Evolutionary conservation across 2,797 vertebrate species (phyloP), one percentile per base, ranked within the genome.

Genomic region (Notolabrus celidotus): DNA sequence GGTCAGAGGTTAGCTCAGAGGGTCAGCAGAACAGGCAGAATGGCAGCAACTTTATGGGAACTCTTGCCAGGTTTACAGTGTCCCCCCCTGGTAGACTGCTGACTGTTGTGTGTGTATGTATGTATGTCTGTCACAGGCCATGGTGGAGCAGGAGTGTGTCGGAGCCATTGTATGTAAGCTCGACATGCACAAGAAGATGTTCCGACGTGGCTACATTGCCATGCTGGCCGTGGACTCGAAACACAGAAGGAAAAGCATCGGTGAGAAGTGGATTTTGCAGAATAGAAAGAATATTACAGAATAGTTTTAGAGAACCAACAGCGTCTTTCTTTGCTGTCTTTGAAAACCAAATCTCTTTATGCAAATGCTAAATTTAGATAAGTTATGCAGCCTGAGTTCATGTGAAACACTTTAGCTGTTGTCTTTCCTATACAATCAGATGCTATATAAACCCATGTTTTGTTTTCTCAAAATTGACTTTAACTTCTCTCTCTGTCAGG

Each of bases 151-250:
- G 79, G 98, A 98, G 94, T 99, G 98, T 92, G 98, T 99, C 79
- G 98, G 98, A 93, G 98, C 98, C 94, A 99, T 99, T 65, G 98
- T 99, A 87, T 99, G 98, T 95, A 99, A 99, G 95, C 95, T 99
- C 92, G 98, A 99, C 94, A 98, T 99, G 98, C 98, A 99, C 94
- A 99, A 99, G 96, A 99, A 99, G 95, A 99, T 99, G 98, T 99
- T 99, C 87, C 96, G 97, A 79, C 96, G 98, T 77, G 98, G 98
- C 90, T 99, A 99, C 94, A 99, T 99, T 79, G 98, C 98, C 93
- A 99, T 99, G 98, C 95, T 99, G 91, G 98, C 98, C 43, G 98
- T 99, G 94, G 98, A 99, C 94, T 99, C 98, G 83, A 98, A 99
- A 92, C 98, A 98, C 95, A 96, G 98, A 94, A 97, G 98, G 95